phyloP scores from a whole-genome alignment of 2,888 invertebrate genomes.

The Oscheius sp. region DNA sequence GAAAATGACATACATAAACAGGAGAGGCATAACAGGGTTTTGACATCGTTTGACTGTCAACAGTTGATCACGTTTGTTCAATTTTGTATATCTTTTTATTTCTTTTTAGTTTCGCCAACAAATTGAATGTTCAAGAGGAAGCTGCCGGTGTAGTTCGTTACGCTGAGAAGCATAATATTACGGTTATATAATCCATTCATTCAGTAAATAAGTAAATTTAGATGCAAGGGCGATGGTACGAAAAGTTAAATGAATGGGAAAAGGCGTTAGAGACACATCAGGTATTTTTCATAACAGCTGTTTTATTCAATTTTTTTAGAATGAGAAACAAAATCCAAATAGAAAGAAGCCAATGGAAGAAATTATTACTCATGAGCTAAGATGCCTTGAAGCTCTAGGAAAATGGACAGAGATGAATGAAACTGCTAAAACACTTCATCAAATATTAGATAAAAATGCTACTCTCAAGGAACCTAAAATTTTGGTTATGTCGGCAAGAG shows the following conservation, averaged over 20 bases:
- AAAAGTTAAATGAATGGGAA: slow-evolving; percentile 98
- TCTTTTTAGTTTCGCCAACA: slow-evolving; percentile 87
- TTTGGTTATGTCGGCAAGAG: slow-evolving; percentile 86
- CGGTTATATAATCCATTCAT: slow-evolving; percentile 4
- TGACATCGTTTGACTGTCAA: slow-evolving; percentile 45
- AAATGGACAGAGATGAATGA: slow-evolving; percentile 79
- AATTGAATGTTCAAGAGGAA: slow-evolving; percentile 96
- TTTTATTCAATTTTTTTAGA: background rate
- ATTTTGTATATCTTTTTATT: background rate
- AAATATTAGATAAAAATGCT: background rate
- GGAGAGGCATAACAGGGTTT: slow-evolving; percentile 6
- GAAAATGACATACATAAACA: slow-evolving; percentile 57
- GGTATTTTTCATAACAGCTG: background rate
- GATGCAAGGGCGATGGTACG: slow-evolving; percentile 90
- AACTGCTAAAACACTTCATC: slow-evolving; percentile 17
- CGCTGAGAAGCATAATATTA: slow-evolving; percentile 73
- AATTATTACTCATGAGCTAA: slow-evolving; percentile 85
- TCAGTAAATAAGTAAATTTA: background rate
- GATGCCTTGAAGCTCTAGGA: slow-evolving; percentile 93
- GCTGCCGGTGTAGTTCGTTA: slow-evolving; percentile 89
- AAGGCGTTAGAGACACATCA: slow-evolving; percentile 89
- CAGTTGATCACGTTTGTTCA: slow-evolving; percentile 40
- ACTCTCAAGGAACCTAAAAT: slow-evolving; percentile 74
- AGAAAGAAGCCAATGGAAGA: slow-evolving; percentile 4
- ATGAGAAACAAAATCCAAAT: background rate